These are phyloP conservation scores for Nerophis lumbriciformis DNA, from an alignment of 2,113 vertebrate genomes.

Conservation along the genomic window DNA sequence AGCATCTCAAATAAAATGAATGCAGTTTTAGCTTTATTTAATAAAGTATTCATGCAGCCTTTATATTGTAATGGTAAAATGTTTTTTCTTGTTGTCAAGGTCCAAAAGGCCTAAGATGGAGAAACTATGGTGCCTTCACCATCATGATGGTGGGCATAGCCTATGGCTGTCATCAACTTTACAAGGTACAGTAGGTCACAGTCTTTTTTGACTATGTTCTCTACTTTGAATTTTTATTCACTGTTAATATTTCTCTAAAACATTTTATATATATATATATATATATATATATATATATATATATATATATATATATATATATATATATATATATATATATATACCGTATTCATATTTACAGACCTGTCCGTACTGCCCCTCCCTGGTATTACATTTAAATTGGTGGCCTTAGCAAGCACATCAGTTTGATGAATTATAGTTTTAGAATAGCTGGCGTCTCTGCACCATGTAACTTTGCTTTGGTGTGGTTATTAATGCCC, in stretches of 20 bases:
- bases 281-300: no score
- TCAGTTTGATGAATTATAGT: constrained; percentile 45
- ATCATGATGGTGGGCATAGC: constrained; percentile 90
- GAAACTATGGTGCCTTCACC: constrained; percentile 89
- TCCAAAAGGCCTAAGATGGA: constrained; percentile 84
- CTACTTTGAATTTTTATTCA: constrained; percentile 19
- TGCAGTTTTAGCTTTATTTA: no score
- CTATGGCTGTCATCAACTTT: constrained; percentile 93
- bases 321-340: no score
- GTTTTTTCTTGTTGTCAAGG: constrained; percentile 55
- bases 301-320: no score
- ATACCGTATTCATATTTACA: constrained; percentile 3
- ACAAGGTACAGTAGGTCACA: constrained; percentile 74
- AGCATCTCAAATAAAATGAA: no score
- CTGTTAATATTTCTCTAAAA: constrained; percentile 24
- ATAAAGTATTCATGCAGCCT: not conserved
- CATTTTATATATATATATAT: constrained; percentile 7
- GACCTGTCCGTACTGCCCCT: constrained; percentile 35
- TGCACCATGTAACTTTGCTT: constrained; percentile 53
- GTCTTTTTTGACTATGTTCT: not conserved
- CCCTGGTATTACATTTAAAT: constrained; percentile 41
- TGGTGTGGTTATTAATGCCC: constrained; percentile 52
- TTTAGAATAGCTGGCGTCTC: constrained; percentile 37
- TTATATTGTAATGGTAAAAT: not conserved
- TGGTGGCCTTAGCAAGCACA: constrained; percentile 30